phyloP scores from a whole-genome alignment of 2,888 invertebrate species.

The Philhelius pedissequus region DNA sequence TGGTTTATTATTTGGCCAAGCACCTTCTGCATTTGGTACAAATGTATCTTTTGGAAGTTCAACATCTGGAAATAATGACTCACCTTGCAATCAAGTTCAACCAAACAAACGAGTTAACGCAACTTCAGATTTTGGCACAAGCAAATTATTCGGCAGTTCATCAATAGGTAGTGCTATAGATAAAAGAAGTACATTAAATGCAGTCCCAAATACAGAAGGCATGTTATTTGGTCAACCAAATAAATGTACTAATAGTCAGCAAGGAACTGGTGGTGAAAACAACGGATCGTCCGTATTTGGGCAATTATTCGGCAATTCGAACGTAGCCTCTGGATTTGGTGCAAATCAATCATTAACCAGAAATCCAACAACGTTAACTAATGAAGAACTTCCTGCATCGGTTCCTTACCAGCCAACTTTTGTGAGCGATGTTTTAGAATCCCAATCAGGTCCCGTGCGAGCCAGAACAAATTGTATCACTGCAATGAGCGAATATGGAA shows the following conservation, averaged over 20 bases:
- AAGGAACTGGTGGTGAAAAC: neutral
- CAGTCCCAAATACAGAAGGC: neutral
- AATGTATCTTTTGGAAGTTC: neutral
- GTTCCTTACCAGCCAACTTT: conserved; percentile 91
- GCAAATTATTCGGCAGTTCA: neutral
- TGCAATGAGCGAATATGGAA: conserved; percentile 98
- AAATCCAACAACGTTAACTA: neutral
- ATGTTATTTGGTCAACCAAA: neutral
- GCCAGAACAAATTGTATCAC: conserved; percentile 98
- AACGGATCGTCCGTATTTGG: neutral
- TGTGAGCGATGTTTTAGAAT: conserved; percentile 94
- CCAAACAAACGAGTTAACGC: conserved; percentile 80
- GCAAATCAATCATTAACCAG: neutral
- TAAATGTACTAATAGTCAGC: neutral
- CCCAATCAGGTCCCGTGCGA: conserved; percentile 90
- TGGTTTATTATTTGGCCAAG: conserved; percentile 80
- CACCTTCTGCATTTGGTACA: neutral
- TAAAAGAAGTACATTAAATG: neutral
- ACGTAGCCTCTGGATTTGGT: neutral
- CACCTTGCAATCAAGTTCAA: conserved; percentile 71
- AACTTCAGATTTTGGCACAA: conserved; percentile 77
- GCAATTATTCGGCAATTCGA: neutral
- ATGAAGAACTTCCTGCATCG: conserved; percentile 77
- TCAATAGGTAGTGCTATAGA: too few species aligned
- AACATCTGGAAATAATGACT: neutral